Evolutionary conservation across 2,113 vertebrate genomes (phyloP).

Genomic region (Mustelus asterias): DNA sequence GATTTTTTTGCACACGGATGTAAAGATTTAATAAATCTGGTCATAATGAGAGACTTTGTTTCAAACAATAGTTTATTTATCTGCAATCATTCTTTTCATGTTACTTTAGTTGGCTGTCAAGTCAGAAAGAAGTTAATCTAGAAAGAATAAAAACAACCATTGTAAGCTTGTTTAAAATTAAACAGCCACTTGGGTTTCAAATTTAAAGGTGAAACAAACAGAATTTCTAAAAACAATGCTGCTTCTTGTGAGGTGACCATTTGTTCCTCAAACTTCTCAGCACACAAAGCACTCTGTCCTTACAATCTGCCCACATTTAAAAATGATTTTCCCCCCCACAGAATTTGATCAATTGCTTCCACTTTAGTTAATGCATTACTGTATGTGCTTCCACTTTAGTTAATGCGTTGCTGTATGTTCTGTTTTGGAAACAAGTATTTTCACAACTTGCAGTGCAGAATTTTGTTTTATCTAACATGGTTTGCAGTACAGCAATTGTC

Average conservation of each 20-base stretch:
- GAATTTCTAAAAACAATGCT: not conserved
- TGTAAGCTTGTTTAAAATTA: constrained; percentile 5
- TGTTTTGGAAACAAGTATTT: not conserved
- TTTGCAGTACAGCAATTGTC: not conserved
- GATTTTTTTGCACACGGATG: not conserved
- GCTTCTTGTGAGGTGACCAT: constrained; percentile 9
- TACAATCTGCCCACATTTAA: not conserved
- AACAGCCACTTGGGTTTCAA: constrained; percentile 33
- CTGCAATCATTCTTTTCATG: constrained; percentile 30
- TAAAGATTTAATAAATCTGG: constrained; percentile 1
- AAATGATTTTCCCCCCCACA: not conserved
- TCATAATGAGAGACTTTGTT: not conserved
- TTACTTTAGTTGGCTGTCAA: constrained; percentile 25
- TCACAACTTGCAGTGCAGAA: not conserved
- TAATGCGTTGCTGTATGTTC: not conserved
- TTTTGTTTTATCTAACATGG: not conserved
- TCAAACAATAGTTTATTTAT: constrained; percentile 34
- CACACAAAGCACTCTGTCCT: not conserved
- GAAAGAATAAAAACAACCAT: constrained; percentile 25
- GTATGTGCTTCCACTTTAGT: not conserved
- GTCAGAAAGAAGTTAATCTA: constrained; percentile 29
- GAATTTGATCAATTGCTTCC: constrained; percentile 5
- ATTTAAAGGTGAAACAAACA: constrained; percentile 26
- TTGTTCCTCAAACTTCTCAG: constrained; percentile 32
- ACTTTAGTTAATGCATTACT: not conserved